Evolutionary conservation across 1,140 invertebrate genomes (phyloP), one percentile per base, ranked within the genome.

Genomic region (Bombyx mandarina): DNA sequence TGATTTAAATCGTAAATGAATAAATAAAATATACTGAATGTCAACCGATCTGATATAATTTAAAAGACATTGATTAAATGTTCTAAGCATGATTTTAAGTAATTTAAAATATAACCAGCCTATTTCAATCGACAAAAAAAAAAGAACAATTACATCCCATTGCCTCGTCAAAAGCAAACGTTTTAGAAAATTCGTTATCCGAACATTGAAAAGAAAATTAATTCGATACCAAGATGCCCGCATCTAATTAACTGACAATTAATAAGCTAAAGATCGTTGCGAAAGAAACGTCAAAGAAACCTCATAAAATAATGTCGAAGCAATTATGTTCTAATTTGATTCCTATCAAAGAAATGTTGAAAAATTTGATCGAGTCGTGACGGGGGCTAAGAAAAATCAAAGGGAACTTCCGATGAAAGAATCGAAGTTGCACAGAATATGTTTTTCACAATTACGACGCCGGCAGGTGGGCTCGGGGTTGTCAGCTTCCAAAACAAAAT

Each of bases 251-350:
- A 71, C 44, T 53, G 12, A 54, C 59, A 62, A 71, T 71, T 67
- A 71, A 62, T 49, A 10, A 22, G 48, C 12, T 12, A 49, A 6
- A n/a, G n/a, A 49, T 49, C 48, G 22, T 7, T 49, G 48, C 48
- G 22, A 49, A 49, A 49, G 22, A 12, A 3, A 49, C 7, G 7
- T 12, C 48, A 12, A 49, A 68, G 69, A 69, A 75, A 58, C 68
- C 69, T 8, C 59, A 62, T 61, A 60, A 45, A 71, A 75, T 75
- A 79, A 77, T 78, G 58, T 60, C 42, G n/a, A 26, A 56, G 59
- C 69, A 75, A 79, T 76, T 73, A 75, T 68, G 65, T 74, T 77
- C 75, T 78, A 72, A 75, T 77, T 80, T 77, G 54, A 62, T 67
- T 66, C 61, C 65, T 64, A 69, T 67, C 65, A 56, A 63, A 59